A percentile compares a stretch with the other conserved stretches of the same genome.
These are phyloP conservation scores for Yoshiicerus persimilis DNA, from an alignment of 1,140 invertebrate species.

Conservation along the genomic window DNA sequence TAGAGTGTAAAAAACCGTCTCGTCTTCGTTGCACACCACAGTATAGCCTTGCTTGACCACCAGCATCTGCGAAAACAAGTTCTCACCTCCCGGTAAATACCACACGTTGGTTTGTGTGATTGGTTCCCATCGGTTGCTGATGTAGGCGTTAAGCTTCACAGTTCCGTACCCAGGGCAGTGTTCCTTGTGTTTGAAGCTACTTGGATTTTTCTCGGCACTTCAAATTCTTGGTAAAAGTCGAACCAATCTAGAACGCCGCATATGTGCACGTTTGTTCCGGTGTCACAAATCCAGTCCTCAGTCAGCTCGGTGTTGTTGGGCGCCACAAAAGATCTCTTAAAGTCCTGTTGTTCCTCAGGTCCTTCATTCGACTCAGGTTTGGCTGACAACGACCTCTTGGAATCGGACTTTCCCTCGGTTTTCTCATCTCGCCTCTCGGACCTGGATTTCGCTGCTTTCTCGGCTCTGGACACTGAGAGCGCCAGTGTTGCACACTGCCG, in stretches of 20 bases:
- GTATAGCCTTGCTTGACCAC: neutral
- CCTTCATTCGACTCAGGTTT: too few relatives aligned
- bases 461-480: too few relatives aligned
- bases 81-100: neutral
- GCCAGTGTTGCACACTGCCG: too few relatives aligned
- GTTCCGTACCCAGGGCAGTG: neutral
- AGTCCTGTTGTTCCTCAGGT: neutral
- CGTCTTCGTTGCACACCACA: neutral
- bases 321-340: neutral
- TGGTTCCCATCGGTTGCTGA: neutral
- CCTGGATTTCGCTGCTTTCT: too few relatives aligned
- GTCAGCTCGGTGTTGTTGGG: too few relatives aligned
- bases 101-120: neutral
- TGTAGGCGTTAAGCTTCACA: neutral
- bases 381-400: too few relatives aligned
- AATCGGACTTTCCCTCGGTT: too few relatives aligned
- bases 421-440: too few relatives aligned
- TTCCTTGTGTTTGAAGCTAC: neutral
- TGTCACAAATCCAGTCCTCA: neutral
- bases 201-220: neutral
- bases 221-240: neutral
- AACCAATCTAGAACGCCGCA: too few relatives aligned
- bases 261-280: neutral
- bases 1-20: neutral
- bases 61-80: neutral